Evolutionary conservation across 2,888 invertebrate genomes (phyloP).

Genomic region (Ochropleura leucogaster): DNA sequence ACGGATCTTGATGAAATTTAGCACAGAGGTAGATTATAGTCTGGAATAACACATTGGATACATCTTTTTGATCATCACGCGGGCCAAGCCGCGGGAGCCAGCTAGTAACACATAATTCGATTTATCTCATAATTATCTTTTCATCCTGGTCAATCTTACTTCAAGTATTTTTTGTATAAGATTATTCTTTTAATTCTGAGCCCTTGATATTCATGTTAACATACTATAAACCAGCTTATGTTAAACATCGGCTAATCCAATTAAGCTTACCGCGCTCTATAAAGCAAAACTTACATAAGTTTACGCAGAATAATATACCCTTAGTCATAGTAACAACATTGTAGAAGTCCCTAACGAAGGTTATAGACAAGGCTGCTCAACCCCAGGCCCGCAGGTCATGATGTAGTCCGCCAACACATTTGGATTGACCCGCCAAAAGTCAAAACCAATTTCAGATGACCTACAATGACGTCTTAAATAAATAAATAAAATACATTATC

Average conservation of each 20-base stretch:
- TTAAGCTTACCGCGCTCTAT: conserved; percentile 30
- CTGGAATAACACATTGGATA: no score
- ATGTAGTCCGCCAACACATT: no score
- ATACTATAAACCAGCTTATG: conserved; percentile 2
- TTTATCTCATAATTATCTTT: not conserved
- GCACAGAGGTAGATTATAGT: no score
- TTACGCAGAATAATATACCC: conserved; percentile 34
- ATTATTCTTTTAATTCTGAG: not conserved
- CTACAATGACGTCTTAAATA: no score
- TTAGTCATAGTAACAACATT: conserved; percentile 34
- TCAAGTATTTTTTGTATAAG: not conserved
- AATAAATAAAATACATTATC: no score
- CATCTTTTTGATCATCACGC: no score
- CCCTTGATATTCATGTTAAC: not conserved
- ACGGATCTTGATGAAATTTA: no score
- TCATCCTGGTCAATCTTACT: not conserved
- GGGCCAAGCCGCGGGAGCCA: no score
- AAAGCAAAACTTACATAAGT: conserved; percentile 40
- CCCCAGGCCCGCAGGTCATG: no score
- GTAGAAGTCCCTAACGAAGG: conserved; percentile 22
- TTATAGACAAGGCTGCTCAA: not conserved
- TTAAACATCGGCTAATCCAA: conserved; percentile 37
- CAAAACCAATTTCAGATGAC: no score
- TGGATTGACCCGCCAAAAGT: no score
- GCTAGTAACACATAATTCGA: not conserved